A percentile compares a stretch with the other conserved stretches of the same genome.
Conservation (phyloP, 2,888 invertebrate species). For the Eristalis pertinax region DNA sequence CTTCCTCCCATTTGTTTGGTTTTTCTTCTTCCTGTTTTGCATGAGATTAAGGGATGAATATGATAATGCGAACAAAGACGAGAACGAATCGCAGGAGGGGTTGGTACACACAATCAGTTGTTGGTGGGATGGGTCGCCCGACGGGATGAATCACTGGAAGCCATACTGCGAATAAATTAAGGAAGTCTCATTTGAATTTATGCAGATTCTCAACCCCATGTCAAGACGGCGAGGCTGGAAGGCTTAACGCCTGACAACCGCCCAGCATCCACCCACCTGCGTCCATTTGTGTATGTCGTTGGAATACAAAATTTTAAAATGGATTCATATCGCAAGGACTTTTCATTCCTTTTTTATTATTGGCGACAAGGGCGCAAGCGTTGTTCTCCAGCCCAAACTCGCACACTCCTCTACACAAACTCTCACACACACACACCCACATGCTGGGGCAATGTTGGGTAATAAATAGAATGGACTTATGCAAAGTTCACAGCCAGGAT, state of each 20-base stretch:
- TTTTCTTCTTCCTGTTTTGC: conserved; percentile 57
- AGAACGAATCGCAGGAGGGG: conserved; percentile 8
- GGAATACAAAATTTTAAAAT: conserved; percentile 66
- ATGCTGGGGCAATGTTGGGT: conserved; percentile 37
- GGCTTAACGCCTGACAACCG: background rate
- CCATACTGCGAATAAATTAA: conserved; percentile 65
- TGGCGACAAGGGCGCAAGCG: conserved; percentile 70
- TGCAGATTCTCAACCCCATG: conserved; percentile 37
- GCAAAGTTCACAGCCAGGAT: conserved; percentile 69
- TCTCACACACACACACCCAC: conserved; percentile 21
- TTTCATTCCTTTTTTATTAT: conserved; percentile 25
- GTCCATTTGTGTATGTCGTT: conserved; percentile 37
- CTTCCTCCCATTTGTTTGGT: conserved; percentile 20
- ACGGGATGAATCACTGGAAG: conserved; percentile 64
- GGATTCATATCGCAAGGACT: conserved; percentile 55
- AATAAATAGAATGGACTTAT: conserved; percentile 69
- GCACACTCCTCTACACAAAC: background rate
- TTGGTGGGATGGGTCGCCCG: background rate
- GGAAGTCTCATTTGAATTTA: conserved; percentile 67
- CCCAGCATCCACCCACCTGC: conserved; percentile 26
- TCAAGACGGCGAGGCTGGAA: background rate
- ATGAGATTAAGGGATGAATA: conserved; percentile 69
- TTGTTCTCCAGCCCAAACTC: conserved; percentile 50
- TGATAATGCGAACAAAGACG: conserved; percentile 32
- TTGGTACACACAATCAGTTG: background rate